Base-by-base conservation (phyloP, 1,140 invertebrate genomes). In the Zaprionus gabonicus region DNA sequence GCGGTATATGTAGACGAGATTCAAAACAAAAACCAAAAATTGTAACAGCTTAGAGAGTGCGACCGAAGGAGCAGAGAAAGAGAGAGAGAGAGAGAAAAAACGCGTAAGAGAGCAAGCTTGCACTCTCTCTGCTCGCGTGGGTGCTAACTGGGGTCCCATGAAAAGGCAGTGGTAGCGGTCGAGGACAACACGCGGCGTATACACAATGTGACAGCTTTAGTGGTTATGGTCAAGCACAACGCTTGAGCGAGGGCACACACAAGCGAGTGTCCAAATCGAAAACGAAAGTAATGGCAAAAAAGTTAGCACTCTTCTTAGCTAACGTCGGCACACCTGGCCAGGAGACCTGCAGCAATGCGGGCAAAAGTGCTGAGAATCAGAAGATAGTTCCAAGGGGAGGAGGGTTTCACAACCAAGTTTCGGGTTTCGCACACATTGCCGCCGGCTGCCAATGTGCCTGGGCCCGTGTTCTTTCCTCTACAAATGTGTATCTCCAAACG, bases 191-290 rank as follows among this genome's bases (percentile, higher is more conserved):
- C 85, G 81, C 85, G 84, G 85, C 81, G 78, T 90, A 85, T 88
- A 88, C 81, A 86, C 85, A 88, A 90, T 88, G 85, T 88, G 85
- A 88, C 85, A 88, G 71, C 73, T 88, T 90, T 88, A 88, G 79
- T 88, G 85, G 85, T 88, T 88, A 88, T 88, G 85, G 85, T 88
- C 85, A 88, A 88, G 85, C 84, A 71, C 84, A 85, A 74, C 81
- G 84, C 81, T 88, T 85, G 74, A 90, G 66, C 75, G 80, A 88
- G 83, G 83, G 83, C 84, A 90, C 73, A 55, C 84, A 90, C 68
- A 58, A 72, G 73, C 59, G 17, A 65, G 58, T 27, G 72, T 41
- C 41, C 67, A 71, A 67, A 75, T 41, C 56, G 67, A 71, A 67
- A 75, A 69, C 67, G 81, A 87, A 88, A 88, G 74, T 84, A 78